These are phyloP conservation scores for Esperia sulphurella DNA, from an alignment of 2,888 invertebrate species.

Conservation along the genomic window DNA sequence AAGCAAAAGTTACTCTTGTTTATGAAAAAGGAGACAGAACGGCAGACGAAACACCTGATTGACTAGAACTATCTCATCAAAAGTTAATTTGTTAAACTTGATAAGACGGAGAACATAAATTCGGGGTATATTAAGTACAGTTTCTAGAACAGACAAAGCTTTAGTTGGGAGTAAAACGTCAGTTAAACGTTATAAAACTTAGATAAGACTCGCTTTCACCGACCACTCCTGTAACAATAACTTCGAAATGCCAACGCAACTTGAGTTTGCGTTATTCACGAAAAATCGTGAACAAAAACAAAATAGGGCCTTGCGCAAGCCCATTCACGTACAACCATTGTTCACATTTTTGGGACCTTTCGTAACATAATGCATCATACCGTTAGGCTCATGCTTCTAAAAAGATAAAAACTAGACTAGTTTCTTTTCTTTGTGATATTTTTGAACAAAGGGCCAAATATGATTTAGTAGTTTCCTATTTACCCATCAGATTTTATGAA, in stretches of 20 bases:
- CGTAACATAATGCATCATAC: constrained; percentile 51
- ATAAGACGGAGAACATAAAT: too few relatives aligned
- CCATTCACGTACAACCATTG: constrained; percentile 59
- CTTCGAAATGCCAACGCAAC: constrained; percentile 42
- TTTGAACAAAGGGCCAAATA: constrained; percentile 56
- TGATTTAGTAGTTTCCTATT: constrained; percentile 63
- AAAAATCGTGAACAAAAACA: constrained; percentile 64
- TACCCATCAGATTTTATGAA: constrained; percentile 18
- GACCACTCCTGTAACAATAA: constrained; percentile 60
- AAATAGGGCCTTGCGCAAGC: constrained; percentile 63
- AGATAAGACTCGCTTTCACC: constrained; percentile 54
- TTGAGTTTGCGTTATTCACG: constrained; percentile 50
- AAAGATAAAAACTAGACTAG: constrained; percentile 60
- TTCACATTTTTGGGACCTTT: constrained; percentile 54
- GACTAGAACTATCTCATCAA: too few relatives aligned
- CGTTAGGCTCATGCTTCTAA: constrained; percentile 60
- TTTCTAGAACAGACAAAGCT: too few relatives aligned
- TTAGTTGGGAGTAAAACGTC: background rate
- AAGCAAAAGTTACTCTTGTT: background rate
- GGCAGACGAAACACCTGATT: too few relatives aligned
- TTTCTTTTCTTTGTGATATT: constrained; percentile 55
- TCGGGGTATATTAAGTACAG: too few relatives aligned
- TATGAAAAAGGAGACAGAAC: background rate
- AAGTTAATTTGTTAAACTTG: too few relatives aligned
- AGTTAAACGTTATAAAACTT: constrained; percentile 3